phyloP scores from a whole-genome alignment of 2,888 invertebrate genomes.

The Drosophila aldrichi region DNA sequence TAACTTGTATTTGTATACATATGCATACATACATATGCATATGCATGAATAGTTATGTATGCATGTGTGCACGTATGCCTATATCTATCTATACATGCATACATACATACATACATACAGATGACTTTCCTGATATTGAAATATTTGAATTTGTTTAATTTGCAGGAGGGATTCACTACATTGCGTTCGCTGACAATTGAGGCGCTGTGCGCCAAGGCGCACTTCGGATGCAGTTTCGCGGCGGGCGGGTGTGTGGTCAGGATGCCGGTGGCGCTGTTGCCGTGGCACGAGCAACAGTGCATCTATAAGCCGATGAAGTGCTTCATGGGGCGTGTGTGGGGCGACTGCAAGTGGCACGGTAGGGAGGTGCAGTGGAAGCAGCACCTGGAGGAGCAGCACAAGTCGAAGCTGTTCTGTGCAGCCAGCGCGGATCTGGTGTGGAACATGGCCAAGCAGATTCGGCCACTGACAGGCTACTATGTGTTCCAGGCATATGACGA shows the following conservation, averaged over 20 bases:
- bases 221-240: slow-evolving; percentile 87
- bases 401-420: slow-evolving; percentile 85
- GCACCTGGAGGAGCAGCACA: slow-evolving; percentile 87
- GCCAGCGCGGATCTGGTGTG: slow-evolving; percentile 73
- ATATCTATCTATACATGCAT: no score
- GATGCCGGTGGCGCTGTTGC: slow-evolving; percentile 86
- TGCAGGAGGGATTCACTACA: slow-evolving; percentile 87
- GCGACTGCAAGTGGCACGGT: slow-evolving; percentile 87
- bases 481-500: slow-evolving; percentile 83
- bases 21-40: background rate
- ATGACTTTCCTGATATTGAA: background rate
- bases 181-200: slow-evolving; percentile 87
- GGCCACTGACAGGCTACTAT: slow-evolving; percentile 83
- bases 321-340: slow-evolving; percentile 85
- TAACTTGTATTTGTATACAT: no score
- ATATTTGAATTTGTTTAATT: slow-evolving; percentile 2
- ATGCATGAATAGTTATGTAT: no score
- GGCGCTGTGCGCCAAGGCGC: slow-evolving; percentile 87
- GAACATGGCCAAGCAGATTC: slow-evolving; percentile 80
- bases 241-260: slow-evolving; percentile 87
- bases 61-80: no score
- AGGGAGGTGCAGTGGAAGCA: slow-evolving; percentile 88
- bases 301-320: slow-evolving; percentile 84
- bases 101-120: no score
- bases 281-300: slow-evolving; percentile 86